phyloP scores from a whole-genome alignment of 2,888 invertebrate species.

The Lochmaea crataegi region DNA sequence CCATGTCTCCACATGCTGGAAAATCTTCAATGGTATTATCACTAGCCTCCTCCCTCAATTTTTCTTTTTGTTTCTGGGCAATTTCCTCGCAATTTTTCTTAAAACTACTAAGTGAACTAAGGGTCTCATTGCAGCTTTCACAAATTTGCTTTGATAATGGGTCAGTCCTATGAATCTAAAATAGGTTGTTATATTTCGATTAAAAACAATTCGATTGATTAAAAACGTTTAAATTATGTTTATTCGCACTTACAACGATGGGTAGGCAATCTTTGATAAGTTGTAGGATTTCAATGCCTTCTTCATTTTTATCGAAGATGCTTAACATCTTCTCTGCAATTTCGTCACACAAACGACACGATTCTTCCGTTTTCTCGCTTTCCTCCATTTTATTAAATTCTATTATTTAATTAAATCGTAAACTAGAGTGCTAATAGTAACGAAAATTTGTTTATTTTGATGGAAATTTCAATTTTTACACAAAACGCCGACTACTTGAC shows the following conservation, averaged over 20 bases:
- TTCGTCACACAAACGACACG: slow-evolving; percentile 62
- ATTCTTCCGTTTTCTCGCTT: slow-evolving; percentile 51
- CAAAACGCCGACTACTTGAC: slow-evolving; percentile 56
- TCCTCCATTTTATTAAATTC: slow-evolving; percentile 41
- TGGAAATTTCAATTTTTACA: slow-evolving; percentile 46
- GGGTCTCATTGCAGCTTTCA: slow-evolving; percentile 58
- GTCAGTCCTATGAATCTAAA: slow-evolving; percentile 63
- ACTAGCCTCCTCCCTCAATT: slow-evolving; percentile 49
- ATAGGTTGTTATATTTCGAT: slow-evolving; percentile 35
- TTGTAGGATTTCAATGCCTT: slow-evolving; percentile 61
- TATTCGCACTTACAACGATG: slow-evolving; percentile 59
- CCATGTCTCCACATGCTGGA: slow-evolving; percentile 50
- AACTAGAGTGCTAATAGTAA: slow-evolving; percentile 34
- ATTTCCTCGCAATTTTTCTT: slow-evolving; percentile 56
- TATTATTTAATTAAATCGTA: slow-evolving; percentile 27
- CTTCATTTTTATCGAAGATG: slow-evolving; percentile 62
- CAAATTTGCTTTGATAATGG: slow-evolving; percentile 63
- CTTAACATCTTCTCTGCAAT: slow-evolving; percentile 58
- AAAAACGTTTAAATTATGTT: slow-evolving; percentile 18
- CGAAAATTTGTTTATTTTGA: slow-evolving; percentile 37
- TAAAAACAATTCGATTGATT: slow-evolving; percentile 17
- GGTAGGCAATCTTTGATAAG: slow-evolving; percentile 63
- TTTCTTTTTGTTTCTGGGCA: slow-evolving; percentile 56
- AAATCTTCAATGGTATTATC: slow-evolving; percentile 46
- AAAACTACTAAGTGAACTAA: slow-evolving; percentile 57